Conservation (phyloP, 2,888 invertebrate species). For the Synanthedon vespiformis region DNA sequence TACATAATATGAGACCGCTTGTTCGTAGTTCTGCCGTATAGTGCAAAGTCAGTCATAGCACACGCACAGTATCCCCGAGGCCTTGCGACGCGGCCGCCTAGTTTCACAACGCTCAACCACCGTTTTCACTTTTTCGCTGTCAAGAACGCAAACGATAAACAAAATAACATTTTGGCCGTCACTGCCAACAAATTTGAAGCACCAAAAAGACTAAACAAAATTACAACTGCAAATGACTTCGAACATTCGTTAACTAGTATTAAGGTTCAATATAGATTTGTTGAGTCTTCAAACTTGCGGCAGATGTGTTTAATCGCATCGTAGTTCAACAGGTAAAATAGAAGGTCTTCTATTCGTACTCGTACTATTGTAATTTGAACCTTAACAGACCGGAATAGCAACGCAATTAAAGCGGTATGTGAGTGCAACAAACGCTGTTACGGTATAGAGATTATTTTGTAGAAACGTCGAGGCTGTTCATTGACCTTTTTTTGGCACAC, state of each 20-base stretch:
- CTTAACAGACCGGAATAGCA: slow-evolving; percentile 31
- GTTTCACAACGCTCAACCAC: slow-evolving; percentile 63
- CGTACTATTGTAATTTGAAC: slow-evolving; percentile 29
- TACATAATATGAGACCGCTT: slow-evolving; percentile 13
- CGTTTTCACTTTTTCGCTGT: slow-evolving; percentile 71
- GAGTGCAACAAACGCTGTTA: slow-evolving; percentile 29
- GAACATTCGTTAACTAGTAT: slow-evolving; percentile 20
- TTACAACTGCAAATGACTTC: slow-evolving; percentile 19
- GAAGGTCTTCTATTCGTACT: slow-evolving; percentile 37
- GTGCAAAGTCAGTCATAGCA: slow-evolving; percentile 1
- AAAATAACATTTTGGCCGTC: slow-evolving; percentile 67
- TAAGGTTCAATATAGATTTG: slow-evolving; percentile 40
- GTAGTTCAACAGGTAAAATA: slow-evolving; percentile 30
- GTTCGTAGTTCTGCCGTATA: slow-evolving; percentile 26
- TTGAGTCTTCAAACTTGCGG: slow-evolving; percentile 25
- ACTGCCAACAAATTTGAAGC: slow-evolving; percentile 34
- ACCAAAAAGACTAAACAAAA: slow-evolving; percentile 25
- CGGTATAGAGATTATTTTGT: slow-evolving; percentile 32
- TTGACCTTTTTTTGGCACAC: slow-evolving; percentile 67
- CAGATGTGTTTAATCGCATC: slow-evolving; percentile 26
- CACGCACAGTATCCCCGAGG: slow-evolving; percentile 11
- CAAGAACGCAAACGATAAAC: slow-evolving; percentile 69
- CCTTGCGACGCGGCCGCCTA: slow-evolving; percentile 36
- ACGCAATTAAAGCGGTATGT: slow-evolving; percentile 21
- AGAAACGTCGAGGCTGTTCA: slow-evolving; percentile 70